phyloP scores from a whole-genome alignment of 2,888 invertebrate genomes.

The Orthosia incerta region DNA sequence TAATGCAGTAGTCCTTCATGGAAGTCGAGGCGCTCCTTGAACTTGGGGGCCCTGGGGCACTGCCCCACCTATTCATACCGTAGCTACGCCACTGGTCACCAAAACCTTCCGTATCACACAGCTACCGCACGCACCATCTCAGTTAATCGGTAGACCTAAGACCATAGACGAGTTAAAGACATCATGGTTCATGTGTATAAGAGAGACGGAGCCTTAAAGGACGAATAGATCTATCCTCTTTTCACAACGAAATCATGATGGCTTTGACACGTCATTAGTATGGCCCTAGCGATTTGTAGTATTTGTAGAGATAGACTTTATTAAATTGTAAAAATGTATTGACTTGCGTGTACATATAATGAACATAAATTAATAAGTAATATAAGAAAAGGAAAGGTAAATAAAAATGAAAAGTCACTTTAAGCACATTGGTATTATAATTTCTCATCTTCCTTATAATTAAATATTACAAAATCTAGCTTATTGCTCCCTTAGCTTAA shows the following conservation, averaged over 20 bases:
- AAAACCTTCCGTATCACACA: neutral
- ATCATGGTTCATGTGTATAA: neutral
- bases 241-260: neutral
- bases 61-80: no score
- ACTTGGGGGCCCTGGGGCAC: no score
- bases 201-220: neutral
- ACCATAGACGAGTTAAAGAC: neutral
- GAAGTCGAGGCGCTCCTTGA: no score
- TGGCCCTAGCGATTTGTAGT: neutral
- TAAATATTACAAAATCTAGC: constrained; percentile 74
- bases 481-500: constrained; percentile 78
- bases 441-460: constrained; percentile 71
- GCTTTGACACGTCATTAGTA: neutral
- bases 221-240: neutral
- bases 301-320: neutral
- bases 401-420: constrained; percentile 75
- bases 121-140: neutral
- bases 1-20: no score
- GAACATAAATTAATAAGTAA: neutral
- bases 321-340: constrained; percentile 7
- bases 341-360: constrained; percentile 15
- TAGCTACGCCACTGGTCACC: neutral
- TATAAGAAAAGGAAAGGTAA: neutral
- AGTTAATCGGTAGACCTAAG: neutral
- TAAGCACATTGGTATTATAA: constrained; percentile 85